A percentile compares a stretch with the other conserved stretches of the same genome.
Conservation (phyloP, 2,888 invertebrate genomes). For the Plagiodera versicolora region DNA sequence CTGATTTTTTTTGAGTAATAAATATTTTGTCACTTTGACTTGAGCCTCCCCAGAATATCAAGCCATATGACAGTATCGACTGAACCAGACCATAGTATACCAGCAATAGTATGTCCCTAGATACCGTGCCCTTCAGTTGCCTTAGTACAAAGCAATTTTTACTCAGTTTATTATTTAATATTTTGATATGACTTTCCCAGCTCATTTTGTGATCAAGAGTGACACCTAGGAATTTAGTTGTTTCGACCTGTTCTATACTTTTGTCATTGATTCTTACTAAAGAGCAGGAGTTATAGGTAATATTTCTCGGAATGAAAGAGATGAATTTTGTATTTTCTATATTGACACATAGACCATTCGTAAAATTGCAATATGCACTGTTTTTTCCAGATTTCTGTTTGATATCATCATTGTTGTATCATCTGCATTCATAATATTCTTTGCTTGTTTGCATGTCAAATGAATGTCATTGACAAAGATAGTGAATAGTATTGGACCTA, state of each 20-base stretch:
- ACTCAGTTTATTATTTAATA: neutral
- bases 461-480: conserved; percentile 5
- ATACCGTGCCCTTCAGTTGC: too few relatives aligned
- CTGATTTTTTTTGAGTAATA: too few relatives aligned
- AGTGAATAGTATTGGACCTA: conserved; percentile 8
- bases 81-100: too few relatives aligned
- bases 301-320: neutral
- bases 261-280: conserved; percentile 2
- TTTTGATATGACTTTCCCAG: conserved; percentile 3
- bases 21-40: too few relatives aligned
- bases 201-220: conserved; percentile 3
- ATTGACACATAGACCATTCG: neutral
- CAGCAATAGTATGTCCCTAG: too few relatives aligned
- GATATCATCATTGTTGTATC: conserved; percentile 1
- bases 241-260: conserved; percentile 2
- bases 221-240: neutral
- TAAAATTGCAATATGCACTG: too few relatives aligned
- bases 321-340: conserved; percentile 9
- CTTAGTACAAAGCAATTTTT: neutral
- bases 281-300: neutral
- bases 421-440: neutral
- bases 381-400: neutral
- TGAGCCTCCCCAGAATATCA: too few relatives aligned
- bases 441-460: neutral
- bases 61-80: too few relatives aligned